Percentiles rank a stretch among this genome's conserved stretches.
Conservation (phyloP, 1,140 invertebrate species). For the Zaprionus ghesquierei region DNA sequence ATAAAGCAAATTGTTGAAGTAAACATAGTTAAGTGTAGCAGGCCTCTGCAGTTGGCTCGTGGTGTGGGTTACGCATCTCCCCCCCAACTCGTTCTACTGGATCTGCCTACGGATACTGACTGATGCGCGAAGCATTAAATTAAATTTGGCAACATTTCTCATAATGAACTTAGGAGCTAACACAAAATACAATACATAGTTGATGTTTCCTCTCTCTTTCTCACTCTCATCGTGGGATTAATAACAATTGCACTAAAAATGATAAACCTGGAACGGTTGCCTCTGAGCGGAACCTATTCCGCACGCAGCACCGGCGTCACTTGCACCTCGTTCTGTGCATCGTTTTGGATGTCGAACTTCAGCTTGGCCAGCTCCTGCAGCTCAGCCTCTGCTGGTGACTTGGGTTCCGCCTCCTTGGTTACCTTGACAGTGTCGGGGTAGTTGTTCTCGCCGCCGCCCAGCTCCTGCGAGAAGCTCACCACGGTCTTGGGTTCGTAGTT, state of each 20-base stretch:
- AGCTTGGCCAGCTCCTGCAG: constrained; percentile 70
- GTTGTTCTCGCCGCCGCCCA: constrained; percentile 68
- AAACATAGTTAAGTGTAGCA: constrained; percentile 71
- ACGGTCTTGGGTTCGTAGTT: constrained; percentile 79
- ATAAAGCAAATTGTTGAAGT: constrained; percentile 72
- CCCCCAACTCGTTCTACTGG: background rate
- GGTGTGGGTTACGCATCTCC: constrained; percentile 1
- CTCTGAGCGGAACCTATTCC: constrained; percentile 40
- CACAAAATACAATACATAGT: constrained; percentile 55
- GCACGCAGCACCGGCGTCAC: constrained; percentile 62
- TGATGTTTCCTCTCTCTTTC: constrained; percentile 6
- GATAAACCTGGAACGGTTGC: background rate
- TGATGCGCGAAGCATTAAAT: constrained; percentile 73
- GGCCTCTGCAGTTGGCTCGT: constrained; percentile 46
- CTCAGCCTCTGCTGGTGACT: constrained; percentile 40
- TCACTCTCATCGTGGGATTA: background rate
- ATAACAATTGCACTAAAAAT: constrained; percentile 71
- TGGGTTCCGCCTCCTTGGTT: constrained; percentile 32
- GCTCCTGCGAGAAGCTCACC: constrained; percentile 73
- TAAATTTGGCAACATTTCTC: constrained; percentile 81
- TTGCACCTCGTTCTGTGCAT: constrained; percentile 65
- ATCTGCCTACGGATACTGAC: constrained; percentile 53
- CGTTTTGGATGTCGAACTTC: constrained; percentile 76
- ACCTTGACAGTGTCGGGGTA: constrained; percentile 78
- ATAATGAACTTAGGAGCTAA: constrained; percentile 76